phyloP scores from a whole-genome alignment of 2,113 vertebrate species.

The Donacobius atricapilla region DNA sequence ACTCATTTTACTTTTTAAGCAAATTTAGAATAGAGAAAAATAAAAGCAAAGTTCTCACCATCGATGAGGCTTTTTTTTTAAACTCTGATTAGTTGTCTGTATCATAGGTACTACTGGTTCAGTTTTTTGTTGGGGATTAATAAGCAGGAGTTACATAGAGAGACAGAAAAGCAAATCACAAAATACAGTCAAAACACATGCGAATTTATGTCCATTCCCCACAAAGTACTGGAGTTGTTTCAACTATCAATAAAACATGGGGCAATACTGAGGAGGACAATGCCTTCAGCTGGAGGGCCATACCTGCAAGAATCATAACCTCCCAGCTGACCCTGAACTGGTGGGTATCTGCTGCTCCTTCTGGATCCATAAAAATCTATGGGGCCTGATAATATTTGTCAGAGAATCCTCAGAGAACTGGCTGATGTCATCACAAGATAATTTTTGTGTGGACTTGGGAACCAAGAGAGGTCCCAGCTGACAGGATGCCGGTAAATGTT shows the following conservation, averaged over 20 bases:
- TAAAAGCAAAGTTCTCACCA: background rate
- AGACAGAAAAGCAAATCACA: background rate
- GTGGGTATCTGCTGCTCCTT: too few relatives aligned
- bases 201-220: background rate
- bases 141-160: background rate
- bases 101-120: background rate
- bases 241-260: background rate
- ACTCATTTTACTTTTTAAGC: background rate
- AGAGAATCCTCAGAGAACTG: background rate
- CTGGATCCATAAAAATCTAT: background rate
- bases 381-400: background rate
- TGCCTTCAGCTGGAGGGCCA: background rate
- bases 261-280: background rate
- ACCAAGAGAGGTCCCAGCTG: background rate
- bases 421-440: background rate
- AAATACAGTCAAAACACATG: background rate
- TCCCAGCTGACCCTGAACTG: background rate
- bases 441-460: background rate
- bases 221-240: rapidly evolving
- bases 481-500: background rate
- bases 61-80: background rate
- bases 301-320: background rate
- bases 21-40: background rate
- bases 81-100: background rate
- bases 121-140: background rate